Evolutionary conservation across 2,113 vertebrate species (phyloP), one percentile per base, ranked within the genome.

Genomic region (Perca fluviatilis): DNA sequence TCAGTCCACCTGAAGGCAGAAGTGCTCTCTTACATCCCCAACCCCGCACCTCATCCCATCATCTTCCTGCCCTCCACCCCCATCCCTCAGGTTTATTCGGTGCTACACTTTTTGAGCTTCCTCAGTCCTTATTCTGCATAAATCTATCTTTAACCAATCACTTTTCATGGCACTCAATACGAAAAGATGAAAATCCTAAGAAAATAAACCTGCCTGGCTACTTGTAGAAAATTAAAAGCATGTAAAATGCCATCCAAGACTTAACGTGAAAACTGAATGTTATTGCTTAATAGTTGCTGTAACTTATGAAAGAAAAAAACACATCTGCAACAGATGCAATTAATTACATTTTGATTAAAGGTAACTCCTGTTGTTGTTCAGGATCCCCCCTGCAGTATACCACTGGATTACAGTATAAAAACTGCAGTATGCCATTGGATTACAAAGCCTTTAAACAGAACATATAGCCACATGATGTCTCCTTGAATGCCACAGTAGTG

Each of bases 1-100:
- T 80, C 84, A 85, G 83, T 79, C 78, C 66, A 71, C 57, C 80
- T 73, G 61, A 76, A 75, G 71, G 54, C 74, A 80, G 77, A 6
- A 64, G 56, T 49, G 76, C 83, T 83, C 57, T 49, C 83, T 84
- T 73, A 51, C 72, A 63, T 27, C 61, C 54, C 19, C 23, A 6
- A 51, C 53, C 72, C 63, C 19, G 11, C 63, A 67, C 51, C 50
- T 70, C 60, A 81, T 49, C 61, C 60, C 60, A 62, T 67, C 75
- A 62, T 27, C 67, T 66, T 51, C 40, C 65, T 82, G 57, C 60
- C 62, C 47, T 73, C 53, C 79, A 80, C 19, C 69, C 18, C 75
- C 43, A 76, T 77, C 62, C 62, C 49, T 80, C 27, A 50, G 82
- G 70, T 63, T 58, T 30, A 18, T 72, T 63, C 0, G 8, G 54